phyloP scores from a whole-genome alignment of 2,888 invertebrate species.

The Drosophila seclusa region DNA sequence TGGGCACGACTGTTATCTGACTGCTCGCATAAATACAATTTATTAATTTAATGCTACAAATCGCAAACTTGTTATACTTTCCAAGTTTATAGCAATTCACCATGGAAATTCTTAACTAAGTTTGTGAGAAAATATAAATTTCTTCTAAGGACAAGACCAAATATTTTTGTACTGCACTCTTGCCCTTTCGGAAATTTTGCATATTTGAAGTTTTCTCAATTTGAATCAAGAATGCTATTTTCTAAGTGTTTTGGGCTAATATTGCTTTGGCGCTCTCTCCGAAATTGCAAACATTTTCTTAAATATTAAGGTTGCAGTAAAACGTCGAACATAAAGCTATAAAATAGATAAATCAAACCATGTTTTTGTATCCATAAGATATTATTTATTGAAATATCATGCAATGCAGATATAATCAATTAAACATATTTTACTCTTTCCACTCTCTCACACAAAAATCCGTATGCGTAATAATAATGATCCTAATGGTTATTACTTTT shows the following conservation, averaged over 20 bases:
- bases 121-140: neutral
- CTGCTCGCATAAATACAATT: neutral
- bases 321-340: fast-evolving
- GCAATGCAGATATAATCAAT: neutral
- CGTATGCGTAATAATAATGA: conserved; percentile 19
- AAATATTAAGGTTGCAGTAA: neutral
- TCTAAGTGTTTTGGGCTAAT: neutral
- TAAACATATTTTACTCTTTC: neutral
- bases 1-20: neutral
- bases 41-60: neutral
- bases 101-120: neutral
- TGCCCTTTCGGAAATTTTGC: fast-evolving
- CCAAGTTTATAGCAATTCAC: neutral
- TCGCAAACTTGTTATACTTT: neutral
- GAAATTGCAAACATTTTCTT: neutral
- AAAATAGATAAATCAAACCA: neutral
- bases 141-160: neutral
- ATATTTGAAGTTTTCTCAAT: neutral
- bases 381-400: neutral
- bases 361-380: neutral
- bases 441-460: neutral
- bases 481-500: neutral
- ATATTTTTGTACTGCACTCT: neutral
- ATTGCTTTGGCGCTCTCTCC: neutral
- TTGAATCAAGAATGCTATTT: neutral